phyloP scores from a whole-genome alignment of 2,113 vertebrate genomes.

The Symphodus melops region DNA sequence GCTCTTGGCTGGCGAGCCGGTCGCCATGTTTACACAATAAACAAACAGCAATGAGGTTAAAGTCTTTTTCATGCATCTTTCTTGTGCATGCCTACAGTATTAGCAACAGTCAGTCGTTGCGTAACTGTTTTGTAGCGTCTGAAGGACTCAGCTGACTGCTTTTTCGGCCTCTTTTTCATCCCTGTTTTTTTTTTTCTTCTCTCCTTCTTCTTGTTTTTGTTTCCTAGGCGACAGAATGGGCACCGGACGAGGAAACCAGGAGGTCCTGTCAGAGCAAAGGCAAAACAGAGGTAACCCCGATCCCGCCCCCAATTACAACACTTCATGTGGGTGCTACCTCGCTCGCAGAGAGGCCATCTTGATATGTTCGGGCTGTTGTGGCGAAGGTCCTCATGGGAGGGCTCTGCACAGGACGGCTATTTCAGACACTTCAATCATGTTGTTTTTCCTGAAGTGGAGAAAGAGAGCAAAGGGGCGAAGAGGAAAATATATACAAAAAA shows the following conservation, averaged over 20 bases:
- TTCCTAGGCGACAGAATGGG: slow-evolving; percentile 95
- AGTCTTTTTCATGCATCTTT: slow-evolving; percentile 60
- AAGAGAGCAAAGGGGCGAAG: slow-evolving; percentile 4
- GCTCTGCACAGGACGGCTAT: slow-evolving; percentile 17
- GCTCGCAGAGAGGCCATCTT: slow-evolving; percentile 47
- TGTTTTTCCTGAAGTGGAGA: slow-evolving; percentile 43
- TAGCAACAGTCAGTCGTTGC: slow-evolving; percentile 64
- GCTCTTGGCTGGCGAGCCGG: slow-evolving; percentile 70
- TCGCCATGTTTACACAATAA: slow-evolving; percentile 83
- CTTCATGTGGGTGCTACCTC: slow-evolving; percentile 54
- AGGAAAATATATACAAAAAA: slow-evolving; percentile 5
- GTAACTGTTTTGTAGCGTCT: slow-evolving; percentile 53
- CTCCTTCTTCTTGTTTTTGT: slow-evolving; percentile 77
- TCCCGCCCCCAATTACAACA: slow-evolving; percentile 65
- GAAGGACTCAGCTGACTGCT: slow-evolving; percentile 54
- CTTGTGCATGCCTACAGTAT: slow-evolving; percentile 58
- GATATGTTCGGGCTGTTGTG: slow-evolving; percentile 46
- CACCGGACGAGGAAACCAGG: slow-evolving; percentile 95
- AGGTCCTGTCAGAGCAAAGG: slow-evolving; percentile 99
- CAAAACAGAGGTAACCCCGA: slow-evolving; percentile 93
- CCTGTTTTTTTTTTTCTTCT: slow-evolving; percentile 49
- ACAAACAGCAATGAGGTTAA: slow-evolving; percentile 78
- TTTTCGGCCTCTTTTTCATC: slow-evolving; percentile 63
- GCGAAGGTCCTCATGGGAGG: slow-evolving; percentile 36
- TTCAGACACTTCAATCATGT: slow-evolving; percentile 62